These are phyloP conservation scores for Geophilus truncorum DNA, from an alignment of 2,888 invertebrate genomes.

Conservation along the genomic window DNA sequence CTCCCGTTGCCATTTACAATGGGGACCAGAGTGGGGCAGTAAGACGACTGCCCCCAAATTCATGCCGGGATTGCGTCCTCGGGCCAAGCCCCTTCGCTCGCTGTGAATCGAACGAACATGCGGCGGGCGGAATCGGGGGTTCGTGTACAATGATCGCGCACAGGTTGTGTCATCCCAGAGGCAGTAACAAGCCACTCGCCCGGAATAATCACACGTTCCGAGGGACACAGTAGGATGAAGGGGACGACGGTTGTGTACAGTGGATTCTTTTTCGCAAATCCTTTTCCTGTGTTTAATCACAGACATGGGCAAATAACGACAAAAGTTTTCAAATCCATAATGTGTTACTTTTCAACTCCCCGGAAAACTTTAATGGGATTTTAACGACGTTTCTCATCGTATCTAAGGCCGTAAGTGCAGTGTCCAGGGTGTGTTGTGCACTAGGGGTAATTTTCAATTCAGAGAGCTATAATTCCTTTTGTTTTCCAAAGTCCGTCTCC, in stretches of 20 bases:
- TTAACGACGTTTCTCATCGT: constrained; percentile 24
- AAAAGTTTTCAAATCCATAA: constrained; percentile 7
- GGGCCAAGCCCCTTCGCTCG: constrained; percentile 22
- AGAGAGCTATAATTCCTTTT: constrained; percentile 13
- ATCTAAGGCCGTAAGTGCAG: background rate
- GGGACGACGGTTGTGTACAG: background rate
- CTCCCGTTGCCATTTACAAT: constrained; percentile 11
- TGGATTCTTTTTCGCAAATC: background rate
- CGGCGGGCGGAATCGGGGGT: constrained; percentile 12
- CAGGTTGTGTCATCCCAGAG: constrained; percentile 21
- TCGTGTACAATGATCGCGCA: background rate
- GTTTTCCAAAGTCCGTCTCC: constrained; percentile 15
- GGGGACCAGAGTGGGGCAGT: background rate
- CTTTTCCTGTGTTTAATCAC: constrained; percentile 15
- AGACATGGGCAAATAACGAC: constrained; percentile 19
- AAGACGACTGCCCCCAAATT: background rate
- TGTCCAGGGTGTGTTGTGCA: background rate
- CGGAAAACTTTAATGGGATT: constrained; percentile 15
- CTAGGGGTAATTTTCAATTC: constrained; percentile 12
- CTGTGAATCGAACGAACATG: constrained; percentile 20
- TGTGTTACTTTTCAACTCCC: constrained; percentile 2
- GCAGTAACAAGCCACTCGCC: background rate
- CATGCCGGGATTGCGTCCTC: background rate
- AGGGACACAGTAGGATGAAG: background rate
- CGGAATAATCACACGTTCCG: constrained; percentile 16